A percentile compares a stretch with the other conserved stretches of the same genome.
Conservation (phyloP, 2,113 vertebrate genomes). For the Elanus axillaris region DNA sequence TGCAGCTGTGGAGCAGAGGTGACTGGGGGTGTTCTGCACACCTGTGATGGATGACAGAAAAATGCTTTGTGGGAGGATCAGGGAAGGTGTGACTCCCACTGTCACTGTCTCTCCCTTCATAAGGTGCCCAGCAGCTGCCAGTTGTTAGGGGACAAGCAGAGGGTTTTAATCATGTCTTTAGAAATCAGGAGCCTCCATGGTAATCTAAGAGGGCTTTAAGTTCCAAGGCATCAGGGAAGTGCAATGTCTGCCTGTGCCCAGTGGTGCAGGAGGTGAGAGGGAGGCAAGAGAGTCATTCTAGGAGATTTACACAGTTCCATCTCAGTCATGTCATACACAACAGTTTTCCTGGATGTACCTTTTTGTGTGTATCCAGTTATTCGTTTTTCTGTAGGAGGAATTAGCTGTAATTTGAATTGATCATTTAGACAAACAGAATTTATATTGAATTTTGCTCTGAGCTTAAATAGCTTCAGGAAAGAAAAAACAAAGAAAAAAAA, state of each 20-base stretch:
- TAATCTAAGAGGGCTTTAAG: background rate
- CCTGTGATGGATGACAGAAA: background rate
- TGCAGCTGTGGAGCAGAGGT: background rate
- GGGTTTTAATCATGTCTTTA: accelerated
- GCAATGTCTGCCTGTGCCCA: accelerated
- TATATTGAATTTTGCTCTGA: background rate
- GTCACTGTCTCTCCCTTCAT: background rate
- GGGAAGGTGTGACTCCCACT: background rate
- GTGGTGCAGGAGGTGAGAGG: background rate
- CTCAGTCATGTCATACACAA: background rate
- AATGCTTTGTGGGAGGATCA: background rate
- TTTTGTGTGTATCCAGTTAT: background rate
- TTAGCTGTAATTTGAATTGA: background rate
- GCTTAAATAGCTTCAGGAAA: background rate
- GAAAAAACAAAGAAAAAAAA: background rate
- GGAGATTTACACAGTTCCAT: background rate
- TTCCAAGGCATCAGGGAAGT: background rate
- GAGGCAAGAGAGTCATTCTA: background rate
- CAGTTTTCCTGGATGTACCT: background rate
- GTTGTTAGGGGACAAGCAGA: background rate
- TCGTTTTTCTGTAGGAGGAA: background rate
- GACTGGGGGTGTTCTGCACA: accelerated
- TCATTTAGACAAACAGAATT: background rate
- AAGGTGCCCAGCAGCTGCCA: background rate
- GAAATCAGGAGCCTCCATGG: background rate